Evolutionary conservation across 2,888 invertebrate species (phyloP), one percentile per base, ranked within the genome.

Genomic region (Mystacides longicornis): DNA sequence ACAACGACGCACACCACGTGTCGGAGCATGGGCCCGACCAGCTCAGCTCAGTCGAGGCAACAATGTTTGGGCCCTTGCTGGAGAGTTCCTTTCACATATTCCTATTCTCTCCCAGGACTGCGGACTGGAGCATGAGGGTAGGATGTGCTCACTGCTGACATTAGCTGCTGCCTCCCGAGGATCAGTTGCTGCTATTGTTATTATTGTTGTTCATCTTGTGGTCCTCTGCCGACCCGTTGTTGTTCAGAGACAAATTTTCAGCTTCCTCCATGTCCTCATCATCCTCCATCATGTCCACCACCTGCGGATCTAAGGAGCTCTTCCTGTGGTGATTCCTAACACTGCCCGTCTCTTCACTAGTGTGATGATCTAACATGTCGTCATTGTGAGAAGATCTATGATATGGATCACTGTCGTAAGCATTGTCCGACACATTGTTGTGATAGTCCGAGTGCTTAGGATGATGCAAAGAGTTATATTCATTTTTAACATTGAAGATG

Each of bases 401-500:
- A 31, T 56, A 56, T 7, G 48, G 21, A n/a, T 59, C 57, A 37
- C 46, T 53, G 20, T 60, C 57, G 43, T 59, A 57, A 33, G 51
- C 16, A 33, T 46, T 46, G 22, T 60, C 59, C 7, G 52, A 16
- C 37, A 37, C 16, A n/a, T 53, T 45, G 14, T 49, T 42, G 43
- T 56, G 58, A 51, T 56, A 58, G 21, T 59, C 59, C 4, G 59
- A 33, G 64, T 75, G 76, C 63, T 77, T 75, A 2, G 76, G 73
- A 9, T 76, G 74, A 23, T 60, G 60, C 27, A 56, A 49, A 23
- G 50, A 46, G 19, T 55, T 43, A 71, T 76, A 73, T 64, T 77
- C 77, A 57, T 71, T 73, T 64, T 77, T 77, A 57, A 77, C 70
- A 14, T 73, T 72, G 61, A 76, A 77, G 31, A 77, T 71, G 57